Base-by-base conservation (phyloP, 64 coral and sea anemone species). In the Porites australiensis region DNA sequence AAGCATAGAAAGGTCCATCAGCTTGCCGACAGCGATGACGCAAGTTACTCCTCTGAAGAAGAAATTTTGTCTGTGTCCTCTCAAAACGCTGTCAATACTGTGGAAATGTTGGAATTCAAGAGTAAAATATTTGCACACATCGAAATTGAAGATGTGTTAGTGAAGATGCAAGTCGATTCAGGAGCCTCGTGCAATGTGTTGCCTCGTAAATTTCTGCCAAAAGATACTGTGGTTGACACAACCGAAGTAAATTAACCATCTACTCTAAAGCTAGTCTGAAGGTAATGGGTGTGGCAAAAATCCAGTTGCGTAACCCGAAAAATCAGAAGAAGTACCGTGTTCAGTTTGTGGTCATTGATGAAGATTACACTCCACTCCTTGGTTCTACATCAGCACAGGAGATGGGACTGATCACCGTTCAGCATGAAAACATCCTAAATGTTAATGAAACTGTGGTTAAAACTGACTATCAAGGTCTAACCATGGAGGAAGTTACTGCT, bases 101-200 rank as follows among this genome's bases (percentile, higher is more conserved):
- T n/a, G n/a, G n/a, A n/a, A n/a, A n/a, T n/a, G n/a, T n/a, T n/a
- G n/a, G n/a, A n/a, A n/a, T n/a, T n/a, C n/a, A n/a, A n/a, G n/a
- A n/a, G n/a, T n/a, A n/a, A n/a, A n/a, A n/a, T n/a, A n/a, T n/a
- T n/a, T n/a, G n/a, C n/a, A n/a, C n/a, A n/a, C n/a, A n/a, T n/a
- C n/a, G n/a, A n/a, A n/a, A n/a, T n/a, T n/a, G n/a, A n/a, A n/a
- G n/a, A n/a, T n/a, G n/a, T n/a, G n/a, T n/a, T 49, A 5, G 62
- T 85, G 8, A 85, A 62, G 60, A 85, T 68, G 82, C 82, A 85
- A 64, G 65, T 69, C 47, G 82, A 85, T 16, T 85, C 82, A 62
- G 82, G 60, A 22, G 82, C 82, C 37, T 65, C 82, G 8, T 85
- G 82, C 21, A 85, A 85, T 14, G 65, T 85, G 37, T 45, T 85